These are phyloP conservation scores for Tupiocoris notatus DNA, from an alignment of 2,888 invertebrate species.

Conservation along the genomic window DNA sequence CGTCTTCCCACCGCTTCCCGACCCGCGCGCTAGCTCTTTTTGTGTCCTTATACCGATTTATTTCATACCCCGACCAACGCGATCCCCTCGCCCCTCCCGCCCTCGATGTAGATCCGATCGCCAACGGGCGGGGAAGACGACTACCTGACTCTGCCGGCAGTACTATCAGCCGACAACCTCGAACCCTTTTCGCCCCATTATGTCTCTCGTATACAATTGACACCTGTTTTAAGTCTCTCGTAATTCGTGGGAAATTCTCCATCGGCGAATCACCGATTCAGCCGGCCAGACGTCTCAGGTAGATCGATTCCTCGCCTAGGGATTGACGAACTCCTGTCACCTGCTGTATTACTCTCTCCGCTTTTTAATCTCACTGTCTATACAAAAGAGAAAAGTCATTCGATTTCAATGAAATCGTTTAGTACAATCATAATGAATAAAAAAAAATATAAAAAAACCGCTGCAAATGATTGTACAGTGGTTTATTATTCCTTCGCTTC, in stretches of 20 bases:
- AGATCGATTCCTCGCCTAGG: background rate
- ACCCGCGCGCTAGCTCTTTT: background rate
- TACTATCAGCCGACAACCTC: background rate
- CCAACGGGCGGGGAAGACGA: background rate
- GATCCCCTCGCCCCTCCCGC: background rate
- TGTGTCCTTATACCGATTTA: conserved; percentile 24
- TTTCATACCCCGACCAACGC: conserved; percentile 13
- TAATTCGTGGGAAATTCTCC: background rate
- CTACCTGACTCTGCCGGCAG: background rate
- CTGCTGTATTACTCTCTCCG: no score
- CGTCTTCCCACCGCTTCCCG: background rate
- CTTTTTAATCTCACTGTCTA: no score
- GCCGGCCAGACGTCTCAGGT: background rate
- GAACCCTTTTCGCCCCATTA: background rate
- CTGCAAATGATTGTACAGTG: no score
- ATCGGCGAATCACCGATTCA: background rate
- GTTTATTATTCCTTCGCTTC: no score
- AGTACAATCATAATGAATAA: no score
- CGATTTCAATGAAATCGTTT: no score
- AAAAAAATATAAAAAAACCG: no score
- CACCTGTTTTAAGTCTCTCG: background rate
- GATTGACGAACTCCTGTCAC: background rate
- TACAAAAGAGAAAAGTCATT: no score
- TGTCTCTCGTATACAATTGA: background rate
- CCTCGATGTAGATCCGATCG: background rate